Percentiles rank a stretch among this genome's conserved stretches.
These are phyloP conservation scores for Hermaeophaga mercurialis DNA, from an alignment of 2,888 invertebrate species.

Conservation along the genomic window DNA sequence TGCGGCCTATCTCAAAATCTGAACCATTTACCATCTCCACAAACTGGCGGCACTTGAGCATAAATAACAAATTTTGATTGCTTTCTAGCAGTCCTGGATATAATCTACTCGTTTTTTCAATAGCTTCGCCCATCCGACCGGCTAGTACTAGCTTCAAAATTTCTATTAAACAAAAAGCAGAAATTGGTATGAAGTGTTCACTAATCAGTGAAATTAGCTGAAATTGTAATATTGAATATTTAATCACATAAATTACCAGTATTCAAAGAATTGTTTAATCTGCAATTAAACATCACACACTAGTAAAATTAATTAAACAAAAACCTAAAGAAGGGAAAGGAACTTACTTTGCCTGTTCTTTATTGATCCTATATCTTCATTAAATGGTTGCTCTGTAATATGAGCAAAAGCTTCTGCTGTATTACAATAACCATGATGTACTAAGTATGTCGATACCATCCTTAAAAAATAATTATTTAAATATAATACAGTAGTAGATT, in stretches of 20 bases:
- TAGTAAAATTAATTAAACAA: no score
- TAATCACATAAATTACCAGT: background rate
- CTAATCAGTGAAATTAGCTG: background rate
- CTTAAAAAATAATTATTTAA: constrained; percentile 61
- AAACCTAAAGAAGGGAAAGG: no score
- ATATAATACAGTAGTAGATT: constrained; percentile 16
- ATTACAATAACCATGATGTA: constrained; percentile 97
- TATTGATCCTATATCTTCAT: constrained; percentile 91
- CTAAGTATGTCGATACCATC: constrained; percentile 95
- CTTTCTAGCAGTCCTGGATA: constrained; percentile 94
- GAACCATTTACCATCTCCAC: constrained; percentile 96
- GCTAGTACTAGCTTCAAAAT: constrained; percentile 90
- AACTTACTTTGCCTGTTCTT: constrained; percentile 94
- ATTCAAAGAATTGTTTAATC: no score
- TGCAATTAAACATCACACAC: no score
- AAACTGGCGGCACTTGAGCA: constrained; percentile 97
- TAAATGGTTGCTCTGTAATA: constrained; percentile 86
- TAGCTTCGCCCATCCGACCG: constrained; percentile 95
- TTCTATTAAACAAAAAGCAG: constrained; percentile 66
- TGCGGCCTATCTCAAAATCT: constrained; percentile 69
- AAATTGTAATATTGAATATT: background rate
- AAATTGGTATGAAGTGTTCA: no score
- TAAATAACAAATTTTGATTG: constrained; percentile 89
- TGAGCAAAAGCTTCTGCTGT: constrained; percentile 95
- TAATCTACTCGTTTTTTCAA: constrained; percentile 83